phyloP scores from a whole-genome alignment of 2,797 vertebrate genomes.

The Protonibea diacanthus region DNA sequence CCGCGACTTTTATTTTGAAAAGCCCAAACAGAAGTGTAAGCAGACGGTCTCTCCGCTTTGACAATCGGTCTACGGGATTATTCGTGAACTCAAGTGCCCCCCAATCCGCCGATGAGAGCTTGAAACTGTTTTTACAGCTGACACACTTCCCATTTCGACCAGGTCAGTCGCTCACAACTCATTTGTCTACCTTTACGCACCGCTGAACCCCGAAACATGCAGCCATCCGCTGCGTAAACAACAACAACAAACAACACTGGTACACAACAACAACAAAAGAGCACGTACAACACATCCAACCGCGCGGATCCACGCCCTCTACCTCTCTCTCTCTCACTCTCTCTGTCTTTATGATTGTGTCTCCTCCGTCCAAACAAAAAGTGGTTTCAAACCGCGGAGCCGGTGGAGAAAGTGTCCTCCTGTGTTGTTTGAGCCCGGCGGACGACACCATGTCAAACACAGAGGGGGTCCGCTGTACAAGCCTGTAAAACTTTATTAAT shows the following conservation, averaged over 20 bases:
- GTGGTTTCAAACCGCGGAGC: conserved; percentile 13
- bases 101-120: conserved; percentile 31
- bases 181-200: background rate
- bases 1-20: conserved; percentile 65
- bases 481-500: conserved; percentile 47
- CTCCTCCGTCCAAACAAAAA: conserved; percentile 18
- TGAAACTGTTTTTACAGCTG: conserved; percentile 68
- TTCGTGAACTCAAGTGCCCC: conserved; percentile 71
- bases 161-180: conserved; percentile 54
- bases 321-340: conserved; percentile 16
- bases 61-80: conserved; percentile 29
- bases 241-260: conserved; percentile 19
- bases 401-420: conserved; percentile 23
- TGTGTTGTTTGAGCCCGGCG: conserved; percentile 14
- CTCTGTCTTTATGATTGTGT: background rate
- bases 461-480: background rate
- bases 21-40: background rate
- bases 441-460: conserved; percentile 42
- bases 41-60: background rate
- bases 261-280: conserved; percentile 29
- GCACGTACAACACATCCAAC: background rate
- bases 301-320: conserved; percentile 36
- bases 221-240: conserved; percentile 18
- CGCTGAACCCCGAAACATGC: background rate
- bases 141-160: conserved; percentile 62